Conservation (phyloP, 2,797 vertebrate species). For the Pagetopsis macropterus region DNA sequence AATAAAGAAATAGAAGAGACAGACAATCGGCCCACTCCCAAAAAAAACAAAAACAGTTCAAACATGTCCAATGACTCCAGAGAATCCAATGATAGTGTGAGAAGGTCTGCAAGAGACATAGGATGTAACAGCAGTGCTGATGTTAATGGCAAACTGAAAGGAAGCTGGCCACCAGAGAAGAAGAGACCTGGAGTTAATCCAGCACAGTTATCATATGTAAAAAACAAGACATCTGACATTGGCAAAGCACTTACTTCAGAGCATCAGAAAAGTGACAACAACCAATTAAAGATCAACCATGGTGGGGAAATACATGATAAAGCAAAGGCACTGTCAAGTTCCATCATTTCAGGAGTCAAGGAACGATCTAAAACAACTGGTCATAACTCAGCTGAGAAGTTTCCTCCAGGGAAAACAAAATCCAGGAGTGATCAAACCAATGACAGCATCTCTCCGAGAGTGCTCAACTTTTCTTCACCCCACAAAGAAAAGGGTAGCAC, state of each 20-base stretch:
- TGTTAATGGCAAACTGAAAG: constrained; percentile 72
- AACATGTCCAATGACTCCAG: constrained; percentile 22
- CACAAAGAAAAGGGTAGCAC: constrained; percentile 8
- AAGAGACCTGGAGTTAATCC: constrained; percentile 14
- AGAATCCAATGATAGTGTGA: constrained; percentile 21
- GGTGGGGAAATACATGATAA: constrained; percentile 36
- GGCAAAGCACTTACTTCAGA: constrained; percentile 33
- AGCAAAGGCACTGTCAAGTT: constrained; percentile 9
- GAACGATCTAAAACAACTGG: constrained; percentile 25
- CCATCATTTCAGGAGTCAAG: constrained; percentile 17
- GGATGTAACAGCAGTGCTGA: constrained; percentile 37
- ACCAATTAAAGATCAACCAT: constrained; percentile 14
- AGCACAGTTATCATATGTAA: constrained; percentile 27
- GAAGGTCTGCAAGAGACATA: constrained; percentile 35
- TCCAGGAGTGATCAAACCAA: constrained; percentile 35
- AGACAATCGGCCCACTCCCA: constrained; percentile 36
- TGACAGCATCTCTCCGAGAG: constrained; percentile 16
- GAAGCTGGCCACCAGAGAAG: constrained; percentile 81
- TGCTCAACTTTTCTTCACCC: neutral
- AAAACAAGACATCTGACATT: constrained; percentile 26
- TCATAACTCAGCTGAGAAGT: constrained; percentile 31
- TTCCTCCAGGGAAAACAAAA: constrained; percentile 31
- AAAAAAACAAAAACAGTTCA: constrained; percentile 38
- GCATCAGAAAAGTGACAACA: constrained; percentile 29
- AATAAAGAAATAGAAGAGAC: constrained; percentile 57